Base-by-base conservation (phyloP, 1,140 invertebrate genomes). In the Antheraea mylitta region DNA sequence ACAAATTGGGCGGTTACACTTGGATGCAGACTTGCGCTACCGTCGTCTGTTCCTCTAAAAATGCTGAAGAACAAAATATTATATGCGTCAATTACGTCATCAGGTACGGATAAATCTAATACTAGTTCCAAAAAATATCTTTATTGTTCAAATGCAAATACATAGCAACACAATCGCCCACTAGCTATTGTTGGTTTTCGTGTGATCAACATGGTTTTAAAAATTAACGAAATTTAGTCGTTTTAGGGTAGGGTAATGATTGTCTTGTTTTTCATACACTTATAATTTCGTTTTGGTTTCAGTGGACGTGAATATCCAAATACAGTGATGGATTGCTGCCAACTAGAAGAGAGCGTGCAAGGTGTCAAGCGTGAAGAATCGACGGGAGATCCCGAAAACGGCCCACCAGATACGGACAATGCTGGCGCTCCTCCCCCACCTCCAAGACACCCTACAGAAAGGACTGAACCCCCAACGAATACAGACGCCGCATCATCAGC, bases 11-110 rank as follows among this genome's bases (percentile, higher is more conserved):
- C 7, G 98, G 98, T 3, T 99, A 97, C 92, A 98, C 97, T 37
- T 99, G 98, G 98, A 93, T 99, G 64, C 98, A 99, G 92, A 98
- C 97, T 0, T 99, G 98, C 89, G 98, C 98, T 36, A 99, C 98
- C 0, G 97, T 99, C 9, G 97, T 99, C 58, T 99, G 97, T 91
- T 99, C 96, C 85, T 96, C 96, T 9, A 99, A 99, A 92, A 99
- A 98, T 80, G 96, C 97, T 5, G 97, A 99, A 71, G 98, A 99
- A 85, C 97, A 99, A 90, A 98, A 98, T 88, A 98, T 99, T 71
- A 98, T 99, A 72, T 98, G 97, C 84, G 97, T 99, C 70, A 99
- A 98, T 93, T 99, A 99, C 90, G 97, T 99, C 67, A 96, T 98
- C 79, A 98, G 96, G 96, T 97, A 93, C 93, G 76, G 6, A 65